Percentiles rank a stretch among this genome's conserved stretches.
Evolutionary conservation across 2,113 vertebrate genomes (phyloP).

Genomic region (Dinomys branickii): DNA sequence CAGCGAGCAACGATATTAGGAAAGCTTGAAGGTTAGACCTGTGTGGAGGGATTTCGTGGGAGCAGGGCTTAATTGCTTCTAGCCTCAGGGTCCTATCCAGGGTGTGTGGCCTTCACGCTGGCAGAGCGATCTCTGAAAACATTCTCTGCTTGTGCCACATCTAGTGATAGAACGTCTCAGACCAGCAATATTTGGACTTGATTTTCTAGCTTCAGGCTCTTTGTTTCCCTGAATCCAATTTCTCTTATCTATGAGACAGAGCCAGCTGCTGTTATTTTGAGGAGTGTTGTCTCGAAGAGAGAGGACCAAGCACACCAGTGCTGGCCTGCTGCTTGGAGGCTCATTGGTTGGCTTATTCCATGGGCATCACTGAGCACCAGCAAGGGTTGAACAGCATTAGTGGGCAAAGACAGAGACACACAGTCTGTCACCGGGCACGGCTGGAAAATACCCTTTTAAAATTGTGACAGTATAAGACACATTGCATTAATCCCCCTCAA

Average conservation of each 20-base stretch:
- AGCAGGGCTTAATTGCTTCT: no score
- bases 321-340: no score
- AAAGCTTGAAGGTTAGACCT: background rate
- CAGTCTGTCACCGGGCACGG: no score
- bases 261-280: background rate
- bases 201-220: background rate
- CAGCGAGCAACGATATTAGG: background rate
- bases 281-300: fast-evolving
- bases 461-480: no score
- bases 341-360: background rate
- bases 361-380: fast-evolving
- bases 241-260: background rate
- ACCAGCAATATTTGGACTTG: no score
- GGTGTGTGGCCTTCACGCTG: fast-evolving
- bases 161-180: no score
- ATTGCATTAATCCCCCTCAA: background rate
- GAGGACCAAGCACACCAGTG: fast-evolving
- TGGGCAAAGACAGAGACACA: fast-evolving
- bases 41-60: background rate
- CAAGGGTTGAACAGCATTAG: fast-evolving
- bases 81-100: fast-evolving
- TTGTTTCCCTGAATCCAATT: background rate
- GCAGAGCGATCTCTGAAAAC: no score
- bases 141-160: fast-evolving
- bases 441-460: background rate